Base-by-base conservation (phyloP, 2,888 invertebrate species). In the Galerucella pusilla region DNA sequence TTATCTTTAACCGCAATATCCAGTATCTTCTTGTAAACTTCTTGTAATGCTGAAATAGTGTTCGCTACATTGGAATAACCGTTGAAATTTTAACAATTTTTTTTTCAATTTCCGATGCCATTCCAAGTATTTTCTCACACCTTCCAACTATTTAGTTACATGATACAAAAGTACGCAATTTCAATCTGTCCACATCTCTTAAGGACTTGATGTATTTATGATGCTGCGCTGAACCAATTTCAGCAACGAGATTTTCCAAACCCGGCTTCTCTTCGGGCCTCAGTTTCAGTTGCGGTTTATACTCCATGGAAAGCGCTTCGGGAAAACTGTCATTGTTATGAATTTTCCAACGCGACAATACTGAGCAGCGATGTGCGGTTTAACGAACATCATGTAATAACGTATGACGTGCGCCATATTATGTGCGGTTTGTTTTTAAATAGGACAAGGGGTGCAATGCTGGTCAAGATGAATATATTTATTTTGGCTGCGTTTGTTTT, bases 201-300 rank as follows among this genome's bases (percentile, higher is more conserved):
- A 68, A 75, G 64, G 64, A 65, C 60, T 68, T 75, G 68, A 75
- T 71, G 71, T 75, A 75, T 72, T 71, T 72, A 75, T 75, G 75
- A 75, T 75, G 75, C 75, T 75, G 75, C 75, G 75, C 75, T 75
- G 71, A 75, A 71, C 68, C 71, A 64, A 68, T 68, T 64, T 71
- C 75, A 42, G 63, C 71, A 68, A 71, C 71, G 75, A 75, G 75
- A 75, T 75, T 71, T 68, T 75, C 71, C 68, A 60, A 60, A 68
- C 71, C 49, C 71, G 68, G 68, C 65, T 63, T 65, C 68, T 71
- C 61, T 75, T 68, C 64, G 52, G 68, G 71, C 73, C 65, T 65
- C 68, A 68, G 71, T 59, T 72, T 75, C 75, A 75, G 75, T 71
- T 68, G 71, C 60, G 75, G 59, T 35, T 57, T 54, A 49, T 68